A percentile compares a stretch with the other conserved stretches of the same genome.
Evolutionary conservation across 1,140 invertebrate species (phyloP).

Genomic region (Lepeophtheirus salmonis): DNA sequence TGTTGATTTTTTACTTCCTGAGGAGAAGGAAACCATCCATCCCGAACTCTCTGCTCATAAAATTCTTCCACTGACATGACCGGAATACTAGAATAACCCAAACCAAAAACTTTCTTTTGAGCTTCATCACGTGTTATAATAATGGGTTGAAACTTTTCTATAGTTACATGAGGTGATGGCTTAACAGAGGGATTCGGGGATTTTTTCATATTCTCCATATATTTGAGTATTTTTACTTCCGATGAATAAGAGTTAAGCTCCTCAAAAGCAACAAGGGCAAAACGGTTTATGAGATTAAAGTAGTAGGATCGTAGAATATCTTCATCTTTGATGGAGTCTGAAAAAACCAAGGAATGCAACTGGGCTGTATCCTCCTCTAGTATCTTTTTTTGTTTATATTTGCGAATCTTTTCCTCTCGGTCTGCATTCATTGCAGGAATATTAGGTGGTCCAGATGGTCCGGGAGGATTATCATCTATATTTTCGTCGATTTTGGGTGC

Average conservation of each 20-base stretch:
- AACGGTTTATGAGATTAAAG: neutral
- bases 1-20: neutral
- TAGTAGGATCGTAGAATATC: neutral
- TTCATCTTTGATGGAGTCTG: neutral
- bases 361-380: neutral
- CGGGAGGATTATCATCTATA: neutral
- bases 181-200: neutral
- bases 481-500: neutral
- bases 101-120: conserved; percentile 81
- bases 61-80: conserved; percentile 84
- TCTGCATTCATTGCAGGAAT: neutral
- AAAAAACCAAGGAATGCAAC: neutral
- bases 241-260: neutral
- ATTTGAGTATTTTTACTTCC: neutral
- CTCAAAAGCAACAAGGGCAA: neutral
- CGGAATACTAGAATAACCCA: conserved; percentile 82
- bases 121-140: conserved; percentile 59
- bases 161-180: neutral
- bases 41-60: conserved; percentile 63
- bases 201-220: neutral
- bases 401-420: neutral
- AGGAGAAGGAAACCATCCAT: conserved; percentile 40
- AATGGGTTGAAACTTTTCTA: conserved; percentile 11
- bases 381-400: neutral
- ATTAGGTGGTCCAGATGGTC: neutral